Percentiles rank a stretch among this genome's conserved stretches.
phyloP scores from a whole-genome alignment of 2,888 invertebrate genomes.

The Strigamia transsilvanica region DNA sequence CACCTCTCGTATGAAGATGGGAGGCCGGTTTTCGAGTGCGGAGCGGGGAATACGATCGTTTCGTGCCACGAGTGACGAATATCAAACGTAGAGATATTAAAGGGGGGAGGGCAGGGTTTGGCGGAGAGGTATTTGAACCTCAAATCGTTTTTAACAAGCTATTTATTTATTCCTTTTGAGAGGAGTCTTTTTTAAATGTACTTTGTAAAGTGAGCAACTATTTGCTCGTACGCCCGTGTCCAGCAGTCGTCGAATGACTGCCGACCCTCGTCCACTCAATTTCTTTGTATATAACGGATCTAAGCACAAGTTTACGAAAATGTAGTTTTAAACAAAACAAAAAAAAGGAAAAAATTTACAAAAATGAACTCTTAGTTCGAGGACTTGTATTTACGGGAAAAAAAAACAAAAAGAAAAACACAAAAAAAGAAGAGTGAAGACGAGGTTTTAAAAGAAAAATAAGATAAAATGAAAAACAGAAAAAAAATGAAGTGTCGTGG shows the following conservation, averaged over 20 bases:
- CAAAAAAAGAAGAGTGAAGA: not conserved
- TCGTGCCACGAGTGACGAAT: constrained; percentile 11
- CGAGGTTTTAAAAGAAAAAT: constrained; percentile 27
- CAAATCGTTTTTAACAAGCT: constrained; percentile 18
- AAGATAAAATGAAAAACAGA: not conserved
- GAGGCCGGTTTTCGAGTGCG: not conserved
- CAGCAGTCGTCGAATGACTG: constrained; percentile 20
- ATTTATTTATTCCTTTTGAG: constrained; percentile 49
- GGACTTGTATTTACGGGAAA: constrained; percentile 39
- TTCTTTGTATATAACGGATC: constrained; percentile 47
- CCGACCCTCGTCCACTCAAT: constrained; percentile 39
- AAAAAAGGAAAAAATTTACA: not conserved
- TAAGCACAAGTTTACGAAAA: constrained; percentile 44
- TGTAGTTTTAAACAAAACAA: constrained; percentile 20
- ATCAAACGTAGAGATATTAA: constrained; percentile 27
- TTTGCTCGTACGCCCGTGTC: constrained; percentile 36
- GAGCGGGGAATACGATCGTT: constrained; percentile 5
- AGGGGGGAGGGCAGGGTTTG: not conserved
- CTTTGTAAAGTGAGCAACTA: constrained; percentile 45
- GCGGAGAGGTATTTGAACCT: constrained; percentile 21
- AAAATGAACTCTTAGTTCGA: not conserved
- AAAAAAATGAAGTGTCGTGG: constrained; percentile 36
- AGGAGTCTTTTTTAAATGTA: constrained; percentile 40
- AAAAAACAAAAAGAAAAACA: too few species aligned
- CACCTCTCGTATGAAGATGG: constrained; percentile 76